A percentile compares a stretch with the other conserved stretches of the same genome.
Conservation (phyloP, 1,140 invertebrate species). For the Eriosoma lanigerum region DNA sequence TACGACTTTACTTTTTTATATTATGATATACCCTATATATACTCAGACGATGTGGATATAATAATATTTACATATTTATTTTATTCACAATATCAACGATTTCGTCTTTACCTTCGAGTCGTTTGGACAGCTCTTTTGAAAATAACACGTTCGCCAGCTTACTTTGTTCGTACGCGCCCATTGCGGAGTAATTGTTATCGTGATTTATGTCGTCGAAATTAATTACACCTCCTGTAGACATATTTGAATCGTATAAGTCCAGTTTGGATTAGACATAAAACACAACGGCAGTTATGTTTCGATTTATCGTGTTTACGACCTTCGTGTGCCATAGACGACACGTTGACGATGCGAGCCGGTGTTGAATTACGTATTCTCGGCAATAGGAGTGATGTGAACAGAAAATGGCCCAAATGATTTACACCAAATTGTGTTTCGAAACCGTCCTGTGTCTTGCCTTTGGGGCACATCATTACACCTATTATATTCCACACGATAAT, state of each 20-base stretch:
- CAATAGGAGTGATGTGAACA: slow-evolving; percentile 77
- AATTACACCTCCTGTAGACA: slow-evolving; percentile 63
- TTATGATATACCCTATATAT: too few relatives aligned
- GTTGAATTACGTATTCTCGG: slow-evolving; percentile 64
- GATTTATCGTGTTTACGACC: slow-evolving; percentile 56
- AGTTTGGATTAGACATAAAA: too few relatives aligned
- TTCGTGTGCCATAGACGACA: slow-evolving; percentile 68
- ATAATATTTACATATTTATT: too few relatives aligned
- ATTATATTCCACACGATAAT: not conserved
- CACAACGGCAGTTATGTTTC: too few relatives aligned
- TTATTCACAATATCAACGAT: not conserved
- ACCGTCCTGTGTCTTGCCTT: slow-evolving; percentile 62
- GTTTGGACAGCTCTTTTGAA: slow-evolving; percentile 64
- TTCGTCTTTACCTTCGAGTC: slow-evolving; percentile 62
- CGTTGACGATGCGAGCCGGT: slow-evolving; percentile 69
- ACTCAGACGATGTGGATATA: too few relatives aligned
- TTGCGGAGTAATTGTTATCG: slow-evolving; percentile 65
- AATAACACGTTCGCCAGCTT: slow-evolving; percentile 79
- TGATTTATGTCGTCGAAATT: slow-evolving; percentile 72
- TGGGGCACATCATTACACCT: slow-evolving; percentile 71
- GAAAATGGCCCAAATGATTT: slow-evolving; percentile 82
- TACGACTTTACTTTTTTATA: too few relatives aligned
- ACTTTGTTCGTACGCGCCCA: slow-evolving; percentile 68
- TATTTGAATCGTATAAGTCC: too few relatives aligned
- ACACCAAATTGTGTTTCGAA: slow-evolving; percentile 78